Percentiles rank a stretch among this genome's conserved stretches.
Evolutionary conservation across 2,888 invertebrate species (phyloP).

Genomic region (Yponomeuta evonymella): DNA sequence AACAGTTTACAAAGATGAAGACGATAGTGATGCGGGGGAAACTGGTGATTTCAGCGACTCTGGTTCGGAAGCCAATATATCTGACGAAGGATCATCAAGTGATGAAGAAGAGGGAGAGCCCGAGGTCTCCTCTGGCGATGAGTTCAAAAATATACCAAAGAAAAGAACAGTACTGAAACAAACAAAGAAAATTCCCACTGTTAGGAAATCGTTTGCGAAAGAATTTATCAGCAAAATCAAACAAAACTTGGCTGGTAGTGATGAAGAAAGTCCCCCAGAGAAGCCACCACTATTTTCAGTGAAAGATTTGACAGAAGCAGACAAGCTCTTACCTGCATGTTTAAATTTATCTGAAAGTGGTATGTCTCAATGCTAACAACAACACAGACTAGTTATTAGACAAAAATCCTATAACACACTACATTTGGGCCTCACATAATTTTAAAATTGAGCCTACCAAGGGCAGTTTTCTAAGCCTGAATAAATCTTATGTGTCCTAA

Average conservation of each 20-base stretch:
- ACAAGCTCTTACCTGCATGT: slow-evolving; percentile 61
- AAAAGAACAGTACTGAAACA: slow-evolving; percentile 24
- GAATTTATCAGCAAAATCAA: slow-evolving; percentile 45
- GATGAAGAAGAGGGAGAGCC: slow-evolving; percentile 39
- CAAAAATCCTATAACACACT: neutral
- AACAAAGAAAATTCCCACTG: slow-evolving; percentile 23
- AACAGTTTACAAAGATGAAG: slow-evolving; percentile 62
- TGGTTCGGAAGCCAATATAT: slow-evolving; percentile 66
- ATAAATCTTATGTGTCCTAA: no score
- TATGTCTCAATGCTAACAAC: slow-evolving; percentile 30
- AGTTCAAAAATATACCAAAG: slow-evolving; percentile 29
- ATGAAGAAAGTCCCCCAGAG: slow-evolving; percentile 33
- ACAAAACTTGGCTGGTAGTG: slow-evolving; percentile 33
- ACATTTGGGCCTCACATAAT: no score
- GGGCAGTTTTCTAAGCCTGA: no score
- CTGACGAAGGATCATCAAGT: slow-evolving; percentile 50
- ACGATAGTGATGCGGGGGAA: slow-evolving; percentile 47
- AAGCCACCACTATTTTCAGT: slow-evolving; percentile 41
- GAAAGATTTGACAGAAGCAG: slow-evolving; percentile 63
- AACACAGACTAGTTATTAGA: neutral
- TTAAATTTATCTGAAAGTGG: slow-evolving; percentile 72
- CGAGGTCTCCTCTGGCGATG: slow-evolving; percentile 46
- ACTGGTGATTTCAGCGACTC: slow-evolving; percentile 67
- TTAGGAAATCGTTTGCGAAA: slow-evolving; percentile 43
- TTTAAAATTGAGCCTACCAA: no score